Base-by-base conservation (phyloP, 35 echinoderm and acorn worm genomes). In the Patiria miniata region DNA sequence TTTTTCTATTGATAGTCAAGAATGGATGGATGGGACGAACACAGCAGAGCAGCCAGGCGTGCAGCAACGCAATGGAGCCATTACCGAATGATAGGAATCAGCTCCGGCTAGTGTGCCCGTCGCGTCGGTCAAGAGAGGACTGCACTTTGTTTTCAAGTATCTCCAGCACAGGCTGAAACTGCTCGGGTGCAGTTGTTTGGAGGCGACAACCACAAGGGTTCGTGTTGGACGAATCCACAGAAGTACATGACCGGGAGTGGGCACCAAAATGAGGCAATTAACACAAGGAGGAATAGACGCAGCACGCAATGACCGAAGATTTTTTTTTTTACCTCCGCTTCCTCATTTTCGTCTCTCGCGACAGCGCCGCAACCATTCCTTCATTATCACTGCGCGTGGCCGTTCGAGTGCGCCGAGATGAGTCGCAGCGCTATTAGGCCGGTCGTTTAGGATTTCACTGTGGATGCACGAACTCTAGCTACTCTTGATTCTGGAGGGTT, bases 191-290 rank as follows among this genome's bases (percentile, higher is more conserved):
- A 47, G 42, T 73, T 73, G 21, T 18, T 23, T 73, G 14, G n/a
- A n/a, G 65, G 65, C 65, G 65, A 73, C 65, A 73, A 14, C 14
- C 34, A 73, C 26, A 34, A 73, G 65, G 21, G 26, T 23, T 34
- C 26, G 34, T 30, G 34, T 4, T 14, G 29, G 65, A 73, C 34
- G 65, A 26, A 73, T 73, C 19, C 19, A 73, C 34, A 32, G 42
- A 12, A 73, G 34, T 14, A 73, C 65, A 73, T 73, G 29, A 32
- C 34, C 21, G 29, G n/a, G 65, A 73, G 65, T 30, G 14, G 65
- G 2, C 34, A 14, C 19, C 65, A 73, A n/a, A 30, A 73, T 73
- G 65, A 73, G 65, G 65, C 65, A 73, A 73, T 73, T 73, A 73
- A 73, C 65, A 30, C 65, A 4, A 18, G 30, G 18, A 22, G 1